phyloP scores from a whole-genome alignment of 2,888 invertebrate species.

The Polyploca ridens region DNA sequence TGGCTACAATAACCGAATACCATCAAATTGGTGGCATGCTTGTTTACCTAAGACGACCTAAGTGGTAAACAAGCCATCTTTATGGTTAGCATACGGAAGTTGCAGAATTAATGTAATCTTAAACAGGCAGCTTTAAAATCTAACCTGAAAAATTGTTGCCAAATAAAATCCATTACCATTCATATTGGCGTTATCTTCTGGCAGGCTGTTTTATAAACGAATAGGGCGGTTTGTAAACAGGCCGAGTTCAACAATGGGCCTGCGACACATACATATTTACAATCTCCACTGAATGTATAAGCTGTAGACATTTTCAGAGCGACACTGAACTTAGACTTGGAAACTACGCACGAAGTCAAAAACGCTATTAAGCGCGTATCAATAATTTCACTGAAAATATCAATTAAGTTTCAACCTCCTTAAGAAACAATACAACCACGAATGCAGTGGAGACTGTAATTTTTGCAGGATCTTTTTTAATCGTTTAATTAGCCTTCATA shows the following conservation, averaged over 20 bases:
- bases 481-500: not conserved
- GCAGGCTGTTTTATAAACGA: too few species aligned
- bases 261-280: slow-evolving; percentile 7
- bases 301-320: not conserved
- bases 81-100: too few species aligned
- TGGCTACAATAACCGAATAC: too few species aligned
- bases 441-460: slow-evolving; percentile 41
- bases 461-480: not conserved
- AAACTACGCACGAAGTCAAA: not conserved
- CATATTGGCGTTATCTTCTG: too few species aligned
- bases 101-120: too few species aligned
- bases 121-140: too few species aligned
- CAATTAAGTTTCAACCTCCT: slow-evolving; percentile 26
- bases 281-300: slow-evolving; percentile 14
- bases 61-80: too few species aligned
- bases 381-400: not conserved
- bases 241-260: not conserved
- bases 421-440: slow-evolving; percentile 61
- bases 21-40: too few species aligned
- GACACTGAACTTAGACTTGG: not conserved
- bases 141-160: too few species aligned
- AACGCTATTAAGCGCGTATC: not conserved
- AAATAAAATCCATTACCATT: too few species aligned
- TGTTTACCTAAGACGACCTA: too few species aligned
- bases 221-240: too few species aligned